These are phyloP conservation scores for Luscinia luscinia DNA, from an alignment of 2,797 vertebrate species.

Conservation along the genomic window DNA sequence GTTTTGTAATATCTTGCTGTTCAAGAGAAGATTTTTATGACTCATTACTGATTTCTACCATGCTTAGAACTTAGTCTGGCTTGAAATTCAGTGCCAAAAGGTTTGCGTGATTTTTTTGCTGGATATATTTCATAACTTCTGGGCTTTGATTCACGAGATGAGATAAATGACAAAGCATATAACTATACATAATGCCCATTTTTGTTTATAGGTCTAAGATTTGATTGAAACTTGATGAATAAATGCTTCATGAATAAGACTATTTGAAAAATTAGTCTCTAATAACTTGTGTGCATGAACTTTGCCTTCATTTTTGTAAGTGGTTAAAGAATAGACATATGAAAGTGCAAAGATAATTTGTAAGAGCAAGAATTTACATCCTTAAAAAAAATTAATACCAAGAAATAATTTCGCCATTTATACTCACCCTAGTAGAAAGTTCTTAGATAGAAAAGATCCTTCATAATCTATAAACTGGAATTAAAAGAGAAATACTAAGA, in stretches of 20 bases:
- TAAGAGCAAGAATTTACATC: not conserved
- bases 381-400: constrained; percentile 24
- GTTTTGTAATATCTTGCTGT: not conserved
- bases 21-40: not conserved
- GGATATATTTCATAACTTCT: not conserved
- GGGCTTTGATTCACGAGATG: not conserved
- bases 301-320: constrained; percentile 35
- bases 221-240: not conserved
- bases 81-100: not conserved
- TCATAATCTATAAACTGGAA: not conserved
- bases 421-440: not conserved
- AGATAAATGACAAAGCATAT: not conserved
- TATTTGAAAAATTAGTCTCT: not conserved
- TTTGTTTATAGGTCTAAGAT: not conserved
- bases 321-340: not conserved
- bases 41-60: not conserved
- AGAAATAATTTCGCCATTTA: not conserved
- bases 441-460: not conserved
- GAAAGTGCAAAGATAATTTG: not conserved
- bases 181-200: not conserved
- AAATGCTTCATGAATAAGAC: not conserved
- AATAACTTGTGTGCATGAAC: not conserved
- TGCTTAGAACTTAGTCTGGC: not conserved
- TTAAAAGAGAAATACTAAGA: not conserved
- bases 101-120: not conserved